Evolutionary conservation across 2,888 invertebrate species (phyloP).

Genomic region (Dicranocentrus wangi): DNA sequence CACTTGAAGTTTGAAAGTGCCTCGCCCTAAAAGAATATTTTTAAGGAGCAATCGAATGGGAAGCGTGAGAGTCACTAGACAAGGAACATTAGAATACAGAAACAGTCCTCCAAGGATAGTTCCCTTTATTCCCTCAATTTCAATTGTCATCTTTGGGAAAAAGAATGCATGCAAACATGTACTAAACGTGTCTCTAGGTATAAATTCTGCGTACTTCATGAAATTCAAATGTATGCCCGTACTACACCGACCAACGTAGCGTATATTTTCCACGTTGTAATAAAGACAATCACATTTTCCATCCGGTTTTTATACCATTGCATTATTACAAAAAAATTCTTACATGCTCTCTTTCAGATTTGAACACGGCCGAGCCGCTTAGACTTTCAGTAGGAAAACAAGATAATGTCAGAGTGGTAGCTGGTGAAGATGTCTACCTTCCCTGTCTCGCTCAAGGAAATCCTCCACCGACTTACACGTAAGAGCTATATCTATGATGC

Average conservation of each 20-base stretch:
- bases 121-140: constrained; percentile 36
- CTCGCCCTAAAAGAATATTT: neutral
- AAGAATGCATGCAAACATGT: neutral
- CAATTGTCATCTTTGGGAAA: constrained; percentile 34
- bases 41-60: neutral
- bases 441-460: constrained; percentile 88
- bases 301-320: constrained; percentile 12
- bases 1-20: no score
- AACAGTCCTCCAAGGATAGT: constrained; percentile 8
- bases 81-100: neutral
- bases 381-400: constrained; percentile 84
- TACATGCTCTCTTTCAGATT: constrained; percentile 77
- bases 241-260: neutral
- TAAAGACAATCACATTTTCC: constrained; percentile 23
- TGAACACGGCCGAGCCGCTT: constrained; percentile 85
- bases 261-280: no score
- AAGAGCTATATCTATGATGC: constrained; percentile 73
- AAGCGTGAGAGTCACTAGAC: neutral
- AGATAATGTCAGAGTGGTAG: constrained; percentile 80
- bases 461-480: constrained; percentile 87
- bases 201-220: constrained; percentile 39
- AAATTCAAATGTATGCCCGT: constrained; percentile 42
- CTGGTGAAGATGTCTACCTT: constrained; percentile 84
- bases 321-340: neutral
- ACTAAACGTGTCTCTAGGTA: neutral